Conservation (phyloP, 2,888 invertebrate genomes). For the Proisotoma minuta region DNA sequence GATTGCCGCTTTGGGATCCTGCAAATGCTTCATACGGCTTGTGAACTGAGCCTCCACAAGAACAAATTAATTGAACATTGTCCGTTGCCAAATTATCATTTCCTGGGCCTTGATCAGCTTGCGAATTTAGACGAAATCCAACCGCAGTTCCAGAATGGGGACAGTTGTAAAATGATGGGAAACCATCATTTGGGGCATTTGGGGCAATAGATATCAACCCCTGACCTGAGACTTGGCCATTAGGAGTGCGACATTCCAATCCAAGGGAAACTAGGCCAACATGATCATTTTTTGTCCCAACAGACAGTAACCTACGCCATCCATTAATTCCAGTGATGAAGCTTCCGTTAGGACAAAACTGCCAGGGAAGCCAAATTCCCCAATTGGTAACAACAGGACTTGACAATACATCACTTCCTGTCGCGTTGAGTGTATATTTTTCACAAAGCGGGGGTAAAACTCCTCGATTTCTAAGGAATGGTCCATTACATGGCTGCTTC, state of each 20-base stretch:
- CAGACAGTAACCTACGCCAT: conserved; percentile 25
- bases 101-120: conserved; percentile 1
- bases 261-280: conserved; percentile 26
- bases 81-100: conserved; percentile 30
- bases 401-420: not conserved
- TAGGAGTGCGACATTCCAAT: conserved; percentile 1
- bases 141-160: conserved; percentile 13
- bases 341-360: conserved; percentile 21
- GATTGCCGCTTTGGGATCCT: conserved; percentile 23
- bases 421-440: not conserved
- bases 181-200: conserved; percentile 21
- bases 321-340: conserved; percentile 33
- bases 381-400: conserved; percentile 30
- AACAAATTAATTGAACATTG: conserved; percentile 31
- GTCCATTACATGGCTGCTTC: conserved; percentile 22
- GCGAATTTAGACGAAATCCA: conserved; percentile 33
- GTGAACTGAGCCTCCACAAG: conserved; percentile 27
- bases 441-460: not conserved
- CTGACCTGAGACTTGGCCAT: not conserved
- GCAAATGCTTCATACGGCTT: conserved; percentile 30
- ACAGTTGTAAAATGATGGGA: conserved; percentile 29
- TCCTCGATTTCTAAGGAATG: not conserved
- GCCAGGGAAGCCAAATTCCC: conserved; percentile 29
- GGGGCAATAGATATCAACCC: conserved; percentile 23
- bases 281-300: conserved; percentile 18